Conservation (phyloP, 2,888 invertebrate genomes). For the Eupithecia tripunctaria region DNA sequence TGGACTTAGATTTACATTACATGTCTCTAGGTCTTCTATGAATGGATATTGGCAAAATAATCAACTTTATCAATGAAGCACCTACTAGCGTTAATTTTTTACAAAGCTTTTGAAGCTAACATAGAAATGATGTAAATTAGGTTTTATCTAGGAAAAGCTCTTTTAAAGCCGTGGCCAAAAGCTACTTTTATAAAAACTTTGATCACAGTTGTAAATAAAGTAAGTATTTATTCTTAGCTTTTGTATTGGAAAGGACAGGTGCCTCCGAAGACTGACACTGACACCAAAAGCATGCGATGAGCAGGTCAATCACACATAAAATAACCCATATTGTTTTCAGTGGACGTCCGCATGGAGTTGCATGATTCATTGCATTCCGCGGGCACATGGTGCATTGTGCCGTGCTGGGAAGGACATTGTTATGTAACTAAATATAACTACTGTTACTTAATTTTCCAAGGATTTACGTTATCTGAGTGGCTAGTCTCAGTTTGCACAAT, state of each 20-base stretch:
- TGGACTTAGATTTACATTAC: no score
- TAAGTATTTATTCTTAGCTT: background rate
- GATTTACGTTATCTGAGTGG: background rate
- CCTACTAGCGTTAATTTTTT: no score
- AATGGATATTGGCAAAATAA: no score
- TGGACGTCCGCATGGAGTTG: background rate
- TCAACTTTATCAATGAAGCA: no score
- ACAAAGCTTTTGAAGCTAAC: background rate
- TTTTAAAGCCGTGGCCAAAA: background rate
- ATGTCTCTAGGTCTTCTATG: no score
- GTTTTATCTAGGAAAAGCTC: background rate
- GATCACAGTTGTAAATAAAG: background rate
- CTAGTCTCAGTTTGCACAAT: background rate
- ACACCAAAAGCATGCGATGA: background rate
- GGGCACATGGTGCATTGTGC: slow-evolving; percentile 29
- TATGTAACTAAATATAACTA: background rate
- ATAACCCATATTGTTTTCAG: slow-evolving; percentile 9
- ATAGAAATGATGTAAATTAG: background rate
- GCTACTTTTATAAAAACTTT: background rate
- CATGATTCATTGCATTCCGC: slow-evolving; percentile 31
- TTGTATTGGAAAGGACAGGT: background rate
- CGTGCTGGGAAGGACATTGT: slow-evolving; percentile 33
- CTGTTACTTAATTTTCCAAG: background rate
- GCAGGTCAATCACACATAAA: background rate
- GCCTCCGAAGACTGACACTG: background rate